Percentiles rank a stretch among this genome's conserved stretches.
These are phyloP conservation scores for Timandra comae DNA, from an alignment of 2,888 invertebrate species.

Conservation along the genomic window DNA sequence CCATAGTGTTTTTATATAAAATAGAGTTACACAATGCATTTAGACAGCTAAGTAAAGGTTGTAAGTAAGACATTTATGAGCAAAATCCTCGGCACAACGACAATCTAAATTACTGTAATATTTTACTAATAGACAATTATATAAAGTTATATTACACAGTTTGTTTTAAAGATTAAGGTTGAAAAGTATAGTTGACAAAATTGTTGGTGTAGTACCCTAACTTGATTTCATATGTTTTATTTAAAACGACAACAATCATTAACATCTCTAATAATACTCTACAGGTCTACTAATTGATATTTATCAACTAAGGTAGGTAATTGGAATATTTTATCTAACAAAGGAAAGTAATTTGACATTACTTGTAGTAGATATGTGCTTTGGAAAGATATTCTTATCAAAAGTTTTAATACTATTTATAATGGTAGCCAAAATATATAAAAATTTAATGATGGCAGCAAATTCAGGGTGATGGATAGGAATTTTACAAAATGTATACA, in stretches of 20 bases:
- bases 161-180: too few species aligned
- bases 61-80: neutral
- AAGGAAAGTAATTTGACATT: constrained; percentile 48
- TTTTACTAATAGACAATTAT: too few species aligned
- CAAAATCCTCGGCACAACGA: neutral
- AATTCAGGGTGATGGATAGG: constrained; percentile 15
- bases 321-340: constrained; percentile 30
- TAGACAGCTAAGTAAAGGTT: too few species aligned
- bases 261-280: constrained; percentile 55
- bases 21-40: neutral
- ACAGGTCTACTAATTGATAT: constrained; percentile 36
- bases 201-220: neutral
- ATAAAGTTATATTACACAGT: too few species aligned
- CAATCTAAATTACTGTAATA: too few species aligned
- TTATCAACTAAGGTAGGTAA: constrained; percentile 24
- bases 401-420: constrained; percentile 15
- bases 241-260: constrained; percentile 31
- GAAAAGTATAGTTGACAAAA: too few species aligned
- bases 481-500: constrained; percentile 15
- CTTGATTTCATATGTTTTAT: constrained; percentile 20
- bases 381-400: constrained; percentile 49
- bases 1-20: neutral
- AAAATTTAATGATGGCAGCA: constrained; percentile 13
- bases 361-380: constrained; percentile 63
- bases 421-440: constrained; percentile 12